Percentiles rank a stretch among this genome's conserved stretches.
Conservation (phyloP, 1,140 invertebrate species). For the Oncopeltus fasciatus region DNA sequence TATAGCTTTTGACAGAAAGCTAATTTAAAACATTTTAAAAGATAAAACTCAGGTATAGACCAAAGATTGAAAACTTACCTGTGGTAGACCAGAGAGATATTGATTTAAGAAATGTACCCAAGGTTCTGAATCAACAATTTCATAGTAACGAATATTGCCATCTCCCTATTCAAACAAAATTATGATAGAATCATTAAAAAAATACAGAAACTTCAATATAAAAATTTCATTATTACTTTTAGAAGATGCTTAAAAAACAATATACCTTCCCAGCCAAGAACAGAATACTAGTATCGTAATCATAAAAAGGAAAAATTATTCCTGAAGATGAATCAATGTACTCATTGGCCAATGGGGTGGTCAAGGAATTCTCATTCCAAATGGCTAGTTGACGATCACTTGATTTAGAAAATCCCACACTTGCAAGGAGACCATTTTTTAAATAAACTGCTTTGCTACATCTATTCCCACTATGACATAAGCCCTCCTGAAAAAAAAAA, state of each 20-base stretch:
- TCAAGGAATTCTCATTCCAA: slow-evolving; percentile 71
- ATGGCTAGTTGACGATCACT: slow-evolving; percentile 79
- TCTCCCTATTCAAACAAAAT: slow-evolving; percentile 48
- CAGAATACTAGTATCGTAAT: slow-evolving; percentile 79
- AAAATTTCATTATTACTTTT: too few species aligned
- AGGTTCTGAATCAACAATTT: slow-evolving; percentile 69
- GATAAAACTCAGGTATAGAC: not conserved
- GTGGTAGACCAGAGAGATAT: slow-evolving; percentile 78
- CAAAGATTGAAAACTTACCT: slow-evolving; percentile 33
- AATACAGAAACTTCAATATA: too few species aligned
- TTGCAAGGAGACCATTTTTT: slow-evolving; percentile 59
- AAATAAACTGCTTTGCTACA: slow-evolving; percentile 81
- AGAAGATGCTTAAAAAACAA: not conserved
- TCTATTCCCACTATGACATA: slow-evolving; percentile 67
- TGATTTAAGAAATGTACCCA: slow-evolving; percentile 82
- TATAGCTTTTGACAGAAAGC: not conserved
- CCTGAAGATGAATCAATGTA: slow-evolving; percentile 84
- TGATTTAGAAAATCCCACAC: slow-evolving; percentile 79
- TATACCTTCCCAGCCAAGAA: slow-evolving; percentile 64
- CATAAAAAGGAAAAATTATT: slow-evolving; percentile 83
- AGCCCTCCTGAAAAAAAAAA: slow-evolving; percentile 46
- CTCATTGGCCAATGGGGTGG: slow-evolving; percentile 57
- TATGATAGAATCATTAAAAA: not conserved
- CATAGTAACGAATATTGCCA: slow-evolving; percentile 88
- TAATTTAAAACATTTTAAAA: not conserved